These are phyloP conservation scores for Rhabdomys dilectus DNA, from an alignment of 2,113 vertebrate species.

Conservation along the genomic window DNA sequence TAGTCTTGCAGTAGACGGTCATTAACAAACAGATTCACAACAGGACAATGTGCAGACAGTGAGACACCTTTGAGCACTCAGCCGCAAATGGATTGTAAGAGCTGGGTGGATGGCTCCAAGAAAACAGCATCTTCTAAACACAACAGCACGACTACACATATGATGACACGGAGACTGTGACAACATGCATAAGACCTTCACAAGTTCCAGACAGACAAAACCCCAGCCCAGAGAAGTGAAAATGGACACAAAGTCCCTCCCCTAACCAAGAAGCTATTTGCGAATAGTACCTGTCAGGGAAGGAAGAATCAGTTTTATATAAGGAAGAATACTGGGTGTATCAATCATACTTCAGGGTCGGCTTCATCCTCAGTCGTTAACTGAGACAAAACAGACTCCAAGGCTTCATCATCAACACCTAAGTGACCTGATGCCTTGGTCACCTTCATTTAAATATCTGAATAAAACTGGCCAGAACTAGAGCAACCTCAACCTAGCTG, in stretches of 20 bases:
- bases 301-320: background rate
- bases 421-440: background rate
- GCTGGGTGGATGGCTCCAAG: too few species aligned
- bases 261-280: background rate
- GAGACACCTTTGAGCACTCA: background rate
- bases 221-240: background rate
- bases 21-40: background rate
- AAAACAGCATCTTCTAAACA: background rate
- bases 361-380: background rate
- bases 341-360: too few species aligned
- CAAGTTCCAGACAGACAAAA: background rate
- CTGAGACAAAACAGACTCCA: background rate
- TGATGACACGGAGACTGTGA: background rate
- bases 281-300: background rate
- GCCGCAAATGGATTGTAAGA: background rate
- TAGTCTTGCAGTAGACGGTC: background rate
- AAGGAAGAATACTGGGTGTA: background rate
- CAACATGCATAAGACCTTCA: background rate
- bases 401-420: background rate
- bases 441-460: background rate
- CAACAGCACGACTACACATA: background rate
- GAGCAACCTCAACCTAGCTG: background rate
- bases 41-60: background rate
- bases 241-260: background rate
- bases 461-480: background rate